Base-by-base conservation (phyloP, 2,113 vertebrate species). In the Aplodontia rufa region DNA sequence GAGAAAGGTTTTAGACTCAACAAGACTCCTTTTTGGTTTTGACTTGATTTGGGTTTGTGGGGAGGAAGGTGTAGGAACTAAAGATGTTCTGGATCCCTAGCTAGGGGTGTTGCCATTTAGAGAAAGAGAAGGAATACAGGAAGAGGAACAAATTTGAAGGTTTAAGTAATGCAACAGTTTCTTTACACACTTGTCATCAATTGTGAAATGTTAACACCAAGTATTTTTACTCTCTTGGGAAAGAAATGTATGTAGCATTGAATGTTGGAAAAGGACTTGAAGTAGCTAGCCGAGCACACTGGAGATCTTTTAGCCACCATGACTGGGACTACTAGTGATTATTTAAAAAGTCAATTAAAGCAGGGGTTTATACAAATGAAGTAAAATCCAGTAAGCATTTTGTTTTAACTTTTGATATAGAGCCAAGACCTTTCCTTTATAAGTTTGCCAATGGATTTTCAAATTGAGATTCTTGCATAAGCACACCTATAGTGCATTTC, bases 361-460 rank as follows among this genome's bases (percentile, higher is more conserved):
- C 64, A 49, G n/a, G 45, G 5, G 12, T 20, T 79, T 79, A 16
- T 75, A 69, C 49, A 62, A 90, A 92, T 85, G 26, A 66, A 93
- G 60, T 76, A 86, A 68, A 47, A 51, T 12, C 9, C 60, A 74
- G 42, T 45, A 51, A 91, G 32, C 76, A 71, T 85, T 87, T 55
- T 53, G 51, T 87, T 85, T 51, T 92, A 64, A 91, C 60, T 91
- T 96, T 71, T 60, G 40, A 42, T 85, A 49, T 66, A 8, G 7
- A 16, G 37, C 49, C 58, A 76, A 35, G 22, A 35, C n/a, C 24
- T 19, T 53, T n/a, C 16, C 40, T 87, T 79, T 93, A 20, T 90
- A 91, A 49, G 49, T 89, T 74, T 82, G 66, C 68, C 49, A 37
- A n/a, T 60, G 24, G 66, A 4, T 89, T 96, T 91, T 90, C 68